Conservation (phyloP, 2,113 vertebrate genomes). For the Gavialis gangeticus region DNA sequence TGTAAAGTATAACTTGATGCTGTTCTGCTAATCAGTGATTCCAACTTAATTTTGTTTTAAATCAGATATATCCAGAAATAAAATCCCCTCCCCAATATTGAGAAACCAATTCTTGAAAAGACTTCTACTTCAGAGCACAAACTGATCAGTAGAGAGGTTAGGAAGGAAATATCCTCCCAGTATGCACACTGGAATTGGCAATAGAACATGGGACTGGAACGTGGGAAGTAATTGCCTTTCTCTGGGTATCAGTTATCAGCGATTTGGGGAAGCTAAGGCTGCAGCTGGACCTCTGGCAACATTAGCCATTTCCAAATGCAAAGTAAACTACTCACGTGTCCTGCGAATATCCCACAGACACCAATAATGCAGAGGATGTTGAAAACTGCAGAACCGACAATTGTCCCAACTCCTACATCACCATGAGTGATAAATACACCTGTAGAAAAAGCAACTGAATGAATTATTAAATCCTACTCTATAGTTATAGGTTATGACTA, state of each 20-base stretch:
- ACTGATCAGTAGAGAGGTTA: neutral
- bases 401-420: conserved; percentile 97
- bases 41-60: neutral
- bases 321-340: conserved; percentile 87
- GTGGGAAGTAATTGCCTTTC: neutral
- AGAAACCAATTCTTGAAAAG: neutral
- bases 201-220: neutral
- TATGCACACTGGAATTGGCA: neutral
- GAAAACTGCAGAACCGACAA: conserved; percentile 97
- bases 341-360: conserved; percentile 95
- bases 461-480: neutral
- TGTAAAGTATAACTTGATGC: neutral
- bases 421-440: conserved; percentile 98
- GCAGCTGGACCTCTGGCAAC: neutral
- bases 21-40: neutral
- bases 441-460: conserved; percentile 58
- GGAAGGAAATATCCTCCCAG: neutral
- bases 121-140: neutral
- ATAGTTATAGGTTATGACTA: neutral
- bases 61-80: neutral
- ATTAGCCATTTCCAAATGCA: neutral
- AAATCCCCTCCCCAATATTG: neutral
- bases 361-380: conserved; percentile 98
- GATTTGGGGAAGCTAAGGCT: neutral
- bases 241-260: neutral